These are phyloP conservation scores for Carcinoscorpius rotundicauda DNA, from an alignment of 1,140 invertebrate genomes.

Conservation along the genomic window DNA sequence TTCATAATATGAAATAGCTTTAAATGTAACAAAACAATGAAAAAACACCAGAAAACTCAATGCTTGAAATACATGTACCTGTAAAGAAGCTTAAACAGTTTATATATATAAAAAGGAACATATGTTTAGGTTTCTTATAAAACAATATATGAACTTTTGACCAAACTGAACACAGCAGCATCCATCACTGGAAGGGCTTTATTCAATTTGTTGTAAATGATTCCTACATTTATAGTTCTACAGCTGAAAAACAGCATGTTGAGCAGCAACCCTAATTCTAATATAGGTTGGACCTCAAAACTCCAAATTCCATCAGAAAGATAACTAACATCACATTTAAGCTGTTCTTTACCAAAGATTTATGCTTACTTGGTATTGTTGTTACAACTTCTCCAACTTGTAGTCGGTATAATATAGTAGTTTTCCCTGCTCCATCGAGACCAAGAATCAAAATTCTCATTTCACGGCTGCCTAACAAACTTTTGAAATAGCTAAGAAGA, in stretches of 20 bases:
- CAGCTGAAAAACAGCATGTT: too few species aligned
- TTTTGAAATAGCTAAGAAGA: slow-evolving; percentile 87
- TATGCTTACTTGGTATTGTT: slow-evolving; percentile 72
- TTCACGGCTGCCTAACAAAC: slow-evolving; percentile 82
- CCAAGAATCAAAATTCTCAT: slow-evolving; percentile 97
- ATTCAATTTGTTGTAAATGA: too few species aligned
- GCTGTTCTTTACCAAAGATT: slow-evolving; percentile 1
- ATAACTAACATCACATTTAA: background rate
- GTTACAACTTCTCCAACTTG: slow-evolving; percentile 99
- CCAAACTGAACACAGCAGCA: too few species aligned
- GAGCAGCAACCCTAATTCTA: too few species aligned
- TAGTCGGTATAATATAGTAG: slow-evolving; percentile 92
- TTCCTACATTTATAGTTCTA: too few species aligned
- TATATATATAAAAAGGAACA: background rate
- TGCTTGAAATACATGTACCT: background rate
- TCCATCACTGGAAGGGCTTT: too few species aligned
- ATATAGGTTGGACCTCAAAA: too few species aligned
- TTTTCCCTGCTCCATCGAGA: slow-evolving; percentile 95
- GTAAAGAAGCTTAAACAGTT: slow-evolving; percentile 5
- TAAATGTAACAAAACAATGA: too few species aligned
- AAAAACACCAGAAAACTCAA: too few species aligned
- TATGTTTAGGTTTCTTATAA: too few species aligned
- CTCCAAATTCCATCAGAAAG: background rate
- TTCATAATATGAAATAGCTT: too few species aligned
- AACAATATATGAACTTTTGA: too few species aligned